These are phyloP conservation scores for Callipepla squamata DNA, from an alignment of 2,113 vertebrate genomes.

Conservation along the genomic window DNA sequence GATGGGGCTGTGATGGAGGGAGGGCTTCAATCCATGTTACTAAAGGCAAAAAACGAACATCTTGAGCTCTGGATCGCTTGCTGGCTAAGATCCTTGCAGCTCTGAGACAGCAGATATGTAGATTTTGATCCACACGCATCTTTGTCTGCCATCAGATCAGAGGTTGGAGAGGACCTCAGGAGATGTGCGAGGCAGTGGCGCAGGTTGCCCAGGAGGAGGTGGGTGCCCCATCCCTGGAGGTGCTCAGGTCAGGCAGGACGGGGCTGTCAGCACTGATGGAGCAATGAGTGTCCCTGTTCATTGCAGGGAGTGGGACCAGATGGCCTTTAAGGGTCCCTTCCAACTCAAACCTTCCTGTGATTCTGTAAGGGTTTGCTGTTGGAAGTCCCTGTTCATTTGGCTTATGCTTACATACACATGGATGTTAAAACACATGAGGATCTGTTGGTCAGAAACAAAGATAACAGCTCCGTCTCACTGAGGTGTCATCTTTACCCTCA, in stretches of 20 bases:
- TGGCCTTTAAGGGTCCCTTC: too few relatives aligned
- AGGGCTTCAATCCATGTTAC: not conserved
- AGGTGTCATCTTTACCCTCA: fast-evolving
- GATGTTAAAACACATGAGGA: fast-evolving
- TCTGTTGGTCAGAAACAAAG: not conserved
- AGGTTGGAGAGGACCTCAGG: not conserved
- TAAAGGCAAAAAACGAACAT: not conserved
- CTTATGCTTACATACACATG: fast-evolving
- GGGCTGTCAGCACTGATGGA: too few relatives aligned
- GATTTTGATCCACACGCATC: fast-evolving
- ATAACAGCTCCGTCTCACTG: not conserved
- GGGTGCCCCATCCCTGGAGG: too few relatives aligned
- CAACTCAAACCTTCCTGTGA: too few relatives aligned
- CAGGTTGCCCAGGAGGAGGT: too few relatives aligned
- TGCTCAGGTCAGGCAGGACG: too few relatives aligned
- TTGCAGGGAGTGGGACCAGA: too few relatives aligned
- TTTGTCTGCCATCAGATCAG: fast-evolving
- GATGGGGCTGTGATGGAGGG: not conserved
- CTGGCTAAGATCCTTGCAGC: not conserved
- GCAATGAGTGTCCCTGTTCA: too few relatives aligned
- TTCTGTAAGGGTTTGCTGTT: not conserved
- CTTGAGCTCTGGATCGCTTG: not conserved
- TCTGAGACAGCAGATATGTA: fast-evolving
- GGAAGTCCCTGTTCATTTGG: fast-evolving
- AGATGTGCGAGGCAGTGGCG: too few relatives aligned